Evolutionary conservation across 2,888 invertebrate species (phyloP), one percentile per base, ranked within the genome.

Genomic region (Suillia variegata): DNA sequence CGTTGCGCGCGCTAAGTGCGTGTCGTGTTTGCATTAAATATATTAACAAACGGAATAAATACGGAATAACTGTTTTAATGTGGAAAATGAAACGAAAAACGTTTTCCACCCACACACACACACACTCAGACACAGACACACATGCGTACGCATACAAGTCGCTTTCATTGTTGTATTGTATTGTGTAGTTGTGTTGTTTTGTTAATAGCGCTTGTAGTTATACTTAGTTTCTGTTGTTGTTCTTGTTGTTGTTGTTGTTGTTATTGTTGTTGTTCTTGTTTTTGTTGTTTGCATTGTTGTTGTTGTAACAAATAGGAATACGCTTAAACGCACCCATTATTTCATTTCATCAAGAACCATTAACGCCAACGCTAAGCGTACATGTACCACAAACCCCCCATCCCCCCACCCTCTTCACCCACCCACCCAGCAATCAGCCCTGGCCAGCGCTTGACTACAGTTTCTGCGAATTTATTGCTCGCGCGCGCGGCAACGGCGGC

Each of bases 1-100:
- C 5, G 5, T 26, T 10, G 26, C 26, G 26, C 26, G 26, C 26
- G 26, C 45, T 17, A 20, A 45, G 45, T 45, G 45, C 45, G 45
- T 76, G 67, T 73, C 78, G 69, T 78, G 76, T 73, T 76, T 76
- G 77, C 74, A 73, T 78, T 76, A 76, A 78, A 77, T 76, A 74
- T 77, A 76, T 75, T 73, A 73, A 74, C 76, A 75, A 68, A 73
- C 76, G 73, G 73, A 75, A 73, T 38, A n/a, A 13, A 13, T n/a
- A 4, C 15, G 10, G 6, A 10, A n/a, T n/a, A n/a, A 13, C 10
- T 38, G 13, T 38, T 74, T 74, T 70, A 74, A 75, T 72, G 72
- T 74, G 74, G 74, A 75, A 72, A 75, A 73, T 72, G 34, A 38
- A 10, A 38, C 75, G 75, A 74, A 72, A 72, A 72, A 64, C 70